These are phyloP conservation scores for Chesias legatella DNA, from an alignment of 2,888 invertebrate species.

Conservation along the genomic window DNA sequence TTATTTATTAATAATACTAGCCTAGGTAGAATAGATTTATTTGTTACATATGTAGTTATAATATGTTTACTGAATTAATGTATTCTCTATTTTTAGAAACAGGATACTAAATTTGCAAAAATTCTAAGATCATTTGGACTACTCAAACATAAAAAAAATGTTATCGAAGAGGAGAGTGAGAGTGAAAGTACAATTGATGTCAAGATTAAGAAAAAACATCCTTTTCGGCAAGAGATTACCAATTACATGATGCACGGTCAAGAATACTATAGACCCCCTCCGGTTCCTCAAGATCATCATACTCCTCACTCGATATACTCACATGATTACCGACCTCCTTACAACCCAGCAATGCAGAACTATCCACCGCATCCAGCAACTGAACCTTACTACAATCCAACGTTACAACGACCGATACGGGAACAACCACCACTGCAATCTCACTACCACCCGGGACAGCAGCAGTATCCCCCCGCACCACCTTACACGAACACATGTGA, in stretches of 20 bases:
- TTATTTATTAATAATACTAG: too few species aligned
- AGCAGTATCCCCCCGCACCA: conserved; percentile 27
- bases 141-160: conserved; percentile 52
- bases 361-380: conserved; percentile 3
- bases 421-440: conserved; percentile 6
- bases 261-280: conserved; percentile 49
- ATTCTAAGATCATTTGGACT: conserved; percentile 51
- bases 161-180: conserved; percentile 52
- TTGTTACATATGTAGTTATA: not conserved
- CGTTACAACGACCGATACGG: conserved; percentile 4
- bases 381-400: conserved; percentile 14
- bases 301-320: conserved; percentile 11
- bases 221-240: conserved; percentile 53
- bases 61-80: not conserved
- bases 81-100: conserved; percentile 41
- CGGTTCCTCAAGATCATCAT: conserved; percentile 30
- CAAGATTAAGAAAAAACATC: conserved; percentile 25
- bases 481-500: conserved; percentile 36
- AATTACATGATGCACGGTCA: conserved; percentile 59
- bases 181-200: conserved; percentile 15
- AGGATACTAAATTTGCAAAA: conserved; percentile 47
- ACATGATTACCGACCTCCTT: conserved; percentile 21
- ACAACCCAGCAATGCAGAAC: conserved; percentile 16
- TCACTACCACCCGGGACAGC: conserved; percentile 22
- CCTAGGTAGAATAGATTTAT: not conserved